Percentiles rank a stretch among this genome's conserved stretches.
Evolutionary conservation across 2,113 vertebrate genomes (phyloP).

Genomic region (Heterochromis multidens): DNA sequence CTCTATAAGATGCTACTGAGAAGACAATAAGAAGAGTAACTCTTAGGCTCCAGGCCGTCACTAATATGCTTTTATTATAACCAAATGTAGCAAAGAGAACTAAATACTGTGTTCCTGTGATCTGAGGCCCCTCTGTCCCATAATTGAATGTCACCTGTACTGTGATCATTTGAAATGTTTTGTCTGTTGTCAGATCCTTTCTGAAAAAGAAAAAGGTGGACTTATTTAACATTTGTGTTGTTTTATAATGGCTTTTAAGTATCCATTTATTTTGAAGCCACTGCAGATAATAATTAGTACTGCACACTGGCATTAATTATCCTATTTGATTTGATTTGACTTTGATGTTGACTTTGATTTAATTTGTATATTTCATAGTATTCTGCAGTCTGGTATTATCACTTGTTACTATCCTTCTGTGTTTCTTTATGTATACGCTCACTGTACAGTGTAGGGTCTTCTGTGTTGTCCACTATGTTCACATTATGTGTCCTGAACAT

Average conservation of each 20-base stretch:
- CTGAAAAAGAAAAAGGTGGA: not conserved
- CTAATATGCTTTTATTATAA: not conserved
- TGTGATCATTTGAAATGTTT: not conserved
- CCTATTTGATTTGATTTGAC: not conserved
- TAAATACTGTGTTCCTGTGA: not conserved
- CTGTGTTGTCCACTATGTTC: not conserved
- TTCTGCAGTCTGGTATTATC: not conserved
- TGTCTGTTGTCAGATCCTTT: not conserved
- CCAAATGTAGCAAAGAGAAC: not conserved
- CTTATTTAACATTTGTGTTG: not conserved
- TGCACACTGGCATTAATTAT: not conserved
- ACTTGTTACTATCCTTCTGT: not conserved
- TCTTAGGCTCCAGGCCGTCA: not conserved
- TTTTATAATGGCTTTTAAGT: not conserved
- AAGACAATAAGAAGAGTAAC: not conserved
- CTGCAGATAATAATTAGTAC: not conserved
- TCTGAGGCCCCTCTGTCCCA: not conserved
- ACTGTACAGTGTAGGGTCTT: not conserved
- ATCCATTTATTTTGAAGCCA: not conserved
- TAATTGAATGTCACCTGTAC: not conserved
- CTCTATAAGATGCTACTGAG: not conserved
- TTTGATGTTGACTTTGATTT: not conserved
- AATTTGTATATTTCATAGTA: not conserved
- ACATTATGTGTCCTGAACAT: not conserved
- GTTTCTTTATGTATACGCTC: not conserved